phyloP scores from a whole-genome alignment of 2,113 vertebrate genomes.

The Ceratotherium simum region DNA sequence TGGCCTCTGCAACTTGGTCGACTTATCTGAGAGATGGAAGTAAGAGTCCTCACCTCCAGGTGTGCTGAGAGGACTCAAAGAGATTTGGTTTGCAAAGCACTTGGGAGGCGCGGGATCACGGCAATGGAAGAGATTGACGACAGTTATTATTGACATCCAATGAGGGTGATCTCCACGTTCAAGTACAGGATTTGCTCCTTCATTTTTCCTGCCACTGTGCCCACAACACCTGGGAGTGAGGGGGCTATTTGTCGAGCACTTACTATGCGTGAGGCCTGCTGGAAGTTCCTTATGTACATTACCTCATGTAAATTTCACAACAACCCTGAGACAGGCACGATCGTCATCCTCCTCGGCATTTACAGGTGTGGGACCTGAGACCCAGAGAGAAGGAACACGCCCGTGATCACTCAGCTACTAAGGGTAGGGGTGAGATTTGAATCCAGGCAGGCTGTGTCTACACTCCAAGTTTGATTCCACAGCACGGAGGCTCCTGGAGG shows the following conservation, averaged over 20 bases:
- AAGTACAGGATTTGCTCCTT: no score
- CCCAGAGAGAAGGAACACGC: not conserved
- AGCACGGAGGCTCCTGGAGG: not conserved
- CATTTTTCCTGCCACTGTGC: not conserved
- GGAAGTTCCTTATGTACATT: not conserved
- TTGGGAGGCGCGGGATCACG: rapidly evolving
- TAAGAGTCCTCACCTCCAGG: not conserved
- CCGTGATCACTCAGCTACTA: not conserved
- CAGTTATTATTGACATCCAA: rapidly evolving
- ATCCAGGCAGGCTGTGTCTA: not conserved
- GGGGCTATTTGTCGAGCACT: not conserved
- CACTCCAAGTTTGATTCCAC: not conserved
- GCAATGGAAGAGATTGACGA: rapidly evolving
- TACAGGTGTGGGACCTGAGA: not conserved
- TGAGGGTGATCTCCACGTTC: not conserved
- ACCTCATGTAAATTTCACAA: not conserved
- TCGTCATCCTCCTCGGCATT: rapidly evolving
- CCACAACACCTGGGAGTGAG: not conserved
- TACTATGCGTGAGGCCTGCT: not conserved
- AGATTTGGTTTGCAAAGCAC: not conserved
- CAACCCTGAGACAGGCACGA: not conserved
- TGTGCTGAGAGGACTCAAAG: not conserved
- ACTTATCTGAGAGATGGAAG: not conserved
- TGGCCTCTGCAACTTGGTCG: not conserved
- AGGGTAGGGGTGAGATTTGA: no score